phyloP scores from a whole-genome alignment of 2,113 vertebrate genomes.

The Lipophrys pholis region DNA sequence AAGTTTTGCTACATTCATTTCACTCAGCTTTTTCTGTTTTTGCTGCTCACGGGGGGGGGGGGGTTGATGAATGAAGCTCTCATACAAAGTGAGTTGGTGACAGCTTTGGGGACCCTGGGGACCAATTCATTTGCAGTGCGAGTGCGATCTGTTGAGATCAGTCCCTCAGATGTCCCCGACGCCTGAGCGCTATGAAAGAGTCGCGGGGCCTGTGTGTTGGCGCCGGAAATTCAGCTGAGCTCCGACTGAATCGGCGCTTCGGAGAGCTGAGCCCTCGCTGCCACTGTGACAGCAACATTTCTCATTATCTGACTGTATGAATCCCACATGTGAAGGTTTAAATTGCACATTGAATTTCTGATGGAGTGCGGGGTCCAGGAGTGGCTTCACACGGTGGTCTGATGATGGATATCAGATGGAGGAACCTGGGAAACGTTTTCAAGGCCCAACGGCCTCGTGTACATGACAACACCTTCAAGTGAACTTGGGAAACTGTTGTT shows the following conservation, averaged over 20 bases:
- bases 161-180: constrained; percentile 74
- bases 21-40: constrained; percentile 7
- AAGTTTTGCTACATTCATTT: constrained; percentile 29
- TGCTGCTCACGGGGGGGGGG: constrained; percentile 48
- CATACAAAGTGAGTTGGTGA: constrained; percentile 82
- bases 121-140: constrained; percentile 79
- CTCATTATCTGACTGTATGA: constrained; percentile 45
- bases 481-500: too few relatives aligned
- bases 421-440: neutral
- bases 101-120: constrained; percentile 71
- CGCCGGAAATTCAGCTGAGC: constrained; percentile 48
- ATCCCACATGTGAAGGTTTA: constrained; percentile 25
- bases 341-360: constrained; percentile 38
- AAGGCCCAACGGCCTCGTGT: too few relatives aligned
- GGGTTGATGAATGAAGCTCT: constrained; percentile 82
- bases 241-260: constrained; percentile 53
- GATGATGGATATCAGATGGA: constrained; percentile 17
- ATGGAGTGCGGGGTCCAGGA: neutral
- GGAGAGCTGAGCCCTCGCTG: constrained; percentile 17
- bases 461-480: too few relatives aligned
- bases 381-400: constrained; percentile 22
- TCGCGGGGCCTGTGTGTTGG: constrained; percentile 28
- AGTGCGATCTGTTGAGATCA: constrained; percentile 73
- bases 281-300: constrained; percentile 21
- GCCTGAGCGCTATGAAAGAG: constrained; percentile 59